These are phyloP conservation scores for Anthoptus insignis DNA, from an alignment of 2,888 invertebrate species.

Conservation along the genomic window DNA sequence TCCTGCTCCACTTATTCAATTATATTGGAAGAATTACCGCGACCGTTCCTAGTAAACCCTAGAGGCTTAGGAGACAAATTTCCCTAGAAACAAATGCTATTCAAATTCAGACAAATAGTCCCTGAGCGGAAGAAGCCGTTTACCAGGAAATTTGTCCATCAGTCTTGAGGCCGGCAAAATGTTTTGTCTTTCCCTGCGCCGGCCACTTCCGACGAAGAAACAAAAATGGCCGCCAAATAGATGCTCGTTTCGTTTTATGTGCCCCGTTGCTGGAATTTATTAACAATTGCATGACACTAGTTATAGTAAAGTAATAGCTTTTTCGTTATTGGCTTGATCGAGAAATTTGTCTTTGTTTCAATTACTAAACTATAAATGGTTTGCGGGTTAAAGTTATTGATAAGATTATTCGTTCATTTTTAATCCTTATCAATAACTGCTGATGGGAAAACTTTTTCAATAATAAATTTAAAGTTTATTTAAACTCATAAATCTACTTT, in stretches of 20 bases:
- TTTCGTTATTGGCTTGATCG: conserved; percentile 34
- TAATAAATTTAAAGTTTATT: too few relatives aligned
- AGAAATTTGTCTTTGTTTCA: conserved; percentile 24
- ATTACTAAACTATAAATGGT: too few relatives aligned
- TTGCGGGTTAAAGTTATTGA: too few relatives aligned
- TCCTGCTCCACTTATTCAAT: conserved; percentile 65
- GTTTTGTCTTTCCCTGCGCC: conserved; percentile 72
- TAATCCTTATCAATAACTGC: too few relatives aligned
- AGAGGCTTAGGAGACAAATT: conserved; percentile 83
- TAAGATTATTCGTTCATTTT: too few relatives aligned
- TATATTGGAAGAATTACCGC: conserved; percentile 74
- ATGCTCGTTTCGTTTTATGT: conserved; percentile 49
- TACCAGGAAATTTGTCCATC: conserved; percentile 85
- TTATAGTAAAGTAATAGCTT: conserved; percentile 7
- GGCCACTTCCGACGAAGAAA: conserved; percentile 59
- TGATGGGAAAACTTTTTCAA: too few relatives aligned
- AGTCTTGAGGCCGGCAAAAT: conserved; percentile 77
- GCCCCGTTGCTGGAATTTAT: conserved; percentile 28
- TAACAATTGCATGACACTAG: conserved; percentile 29
- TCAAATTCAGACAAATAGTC: conserved; percentile 87
- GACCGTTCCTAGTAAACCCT: conserved; percentile 67
- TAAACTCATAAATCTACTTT: too few relatives aligned
- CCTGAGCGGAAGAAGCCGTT: conserved; percentile 81
- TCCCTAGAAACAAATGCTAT: conserved; percentile 84
- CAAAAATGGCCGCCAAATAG: conserved; percentile 49